Conservation (phyloP, 1,140 invertebrate species). For the Mamestra configurata region DNA sequence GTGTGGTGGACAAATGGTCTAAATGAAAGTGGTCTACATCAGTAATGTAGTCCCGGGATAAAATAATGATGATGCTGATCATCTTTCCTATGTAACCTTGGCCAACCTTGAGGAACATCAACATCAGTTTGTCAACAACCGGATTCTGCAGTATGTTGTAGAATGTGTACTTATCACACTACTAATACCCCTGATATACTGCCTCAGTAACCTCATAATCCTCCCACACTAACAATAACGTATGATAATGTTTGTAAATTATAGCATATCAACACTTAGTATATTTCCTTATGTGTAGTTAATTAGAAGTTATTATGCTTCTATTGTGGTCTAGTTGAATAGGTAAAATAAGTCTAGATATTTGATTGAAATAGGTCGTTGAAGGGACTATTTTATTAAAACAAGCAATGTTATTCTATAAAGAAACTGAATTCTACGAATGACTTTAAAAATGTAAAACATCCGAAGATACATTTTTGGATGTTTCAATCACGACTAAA, state of each 20-base stretch:
- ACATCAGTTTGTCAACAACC: neutral
- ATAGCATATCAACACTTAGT: neutral
- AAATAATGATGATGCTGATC: no score
- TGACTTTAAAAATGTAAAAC: no score
- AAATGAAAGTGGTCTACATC: no score
- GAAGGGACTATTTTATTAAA: no score
- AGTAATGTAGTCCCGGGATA: no score
- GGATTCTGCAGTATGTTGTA: neutral
- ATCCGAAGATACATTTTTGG: no score
- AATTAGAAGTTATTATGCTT: neutral
- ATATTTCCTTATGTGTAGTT: neutral
- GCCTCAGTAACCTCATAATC: neutral
- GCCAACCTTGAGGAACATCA: neutral
- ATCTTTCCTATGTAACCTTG: neutral
- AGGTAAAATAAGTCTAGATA: no score
- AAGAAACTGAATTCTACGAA: no score
- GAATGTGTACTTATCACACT: neutral
- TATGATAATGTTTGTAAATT: slow-evolving; percentile 19
- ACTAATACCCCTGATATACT: neutral
- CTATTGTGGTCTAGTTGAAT: neutral
- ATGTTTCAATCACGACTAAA: no score
- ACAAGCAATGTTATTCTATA: no score
- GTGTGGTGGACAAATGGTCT: no score
- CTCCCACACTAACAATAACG: slow-evolving; percentile 14
- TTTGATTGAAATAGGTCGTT: no score